phyloP scores from a whole-genome alignment of 2,797 vertebrate genomes.

The Pachyuromys duprasi region DNA sequence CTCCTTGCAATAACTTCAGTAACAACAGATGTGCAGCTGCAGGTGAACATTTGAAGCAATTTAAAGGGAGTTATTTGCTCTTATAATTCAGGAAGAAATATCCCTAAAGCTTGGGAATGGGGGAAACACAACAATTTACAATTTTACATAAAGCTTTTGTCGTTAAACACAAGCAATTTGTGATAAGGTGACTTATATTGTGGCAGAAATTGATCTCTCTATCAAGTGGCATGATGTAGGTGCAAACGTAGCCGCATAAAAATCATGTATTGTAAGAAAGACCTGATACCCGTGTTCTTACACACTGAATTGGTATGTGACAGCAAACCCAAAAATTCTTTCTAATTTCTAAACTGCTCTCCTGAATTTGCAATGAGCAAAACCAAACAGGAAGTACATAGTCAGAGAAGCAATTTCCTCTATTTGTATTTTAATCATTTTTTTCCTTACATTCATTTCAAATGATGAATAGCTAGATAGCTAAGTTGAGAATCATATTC shows the following conservation, averaged over 20 bases:
- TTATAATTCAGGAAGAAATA: neutral
- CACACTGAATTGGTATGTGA: accelerated
- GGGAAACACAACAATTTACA: neutral
- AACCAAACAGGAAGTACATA: neutral
- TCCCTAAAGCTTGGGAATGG: neutral
- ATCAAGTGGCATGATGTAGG: neutral
- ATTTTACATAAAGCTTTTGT: neutral
- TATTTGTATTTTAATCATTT: neutral
- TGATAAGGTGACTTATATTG: neutral
- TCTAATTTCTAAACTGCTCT: neutral
- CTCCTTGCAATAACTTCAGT: neutral
- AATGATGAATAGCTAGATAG: neutral
- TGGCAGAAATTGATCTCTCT: neutral
- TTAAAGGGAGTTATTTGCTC: slow-evolving; percentile 39
- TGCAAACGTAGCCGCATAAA: neutral
- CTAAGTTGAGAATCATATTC: neutral
- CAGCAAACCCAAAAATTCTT: neutral
- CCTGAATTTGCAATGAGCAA: neutral
- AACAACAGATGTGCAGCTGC: neutral
- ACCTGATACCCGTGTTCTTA: accelerated
- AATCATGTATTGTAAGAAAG: neutral
- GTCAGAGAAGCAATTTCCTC: neutral
- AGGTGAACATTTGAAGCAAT: neutral
- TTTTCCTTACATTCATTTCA: slow-evolving; percentile 5
- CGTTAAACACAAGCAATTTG: slow-evolving; percentile 15